Conservation (phyloP, 2,888 invertebrate genomes). For the Pogonocherus hispidulus region DNA sequence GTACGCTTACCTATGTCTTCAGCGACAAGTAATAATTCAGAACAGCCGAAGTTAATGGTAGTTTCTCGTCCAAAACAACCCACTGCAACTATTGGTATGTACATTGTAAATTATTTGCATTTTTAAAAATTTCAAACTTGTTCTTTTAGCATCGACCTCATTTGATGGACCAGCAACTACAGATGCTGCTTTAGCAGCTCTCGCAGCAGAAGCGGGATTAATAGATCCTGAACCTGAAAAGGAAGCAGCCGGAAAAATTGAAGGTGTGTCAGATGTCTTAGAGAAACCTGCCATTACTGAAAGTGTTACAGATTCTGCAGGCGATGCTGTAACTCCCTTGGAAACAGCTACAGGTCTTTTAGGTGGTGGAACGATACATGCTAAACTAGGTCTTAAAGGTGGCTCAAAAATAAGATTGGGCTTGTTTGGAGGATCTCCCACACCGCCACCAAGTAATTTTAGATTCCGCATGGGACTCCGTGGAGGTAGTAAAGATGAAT, state of each 20-base stretch:
- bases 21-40: slow-evolving; percentile 56
- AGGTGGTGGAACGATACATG: slow-evolving; percentile 63
- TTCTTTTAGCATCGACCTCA: slow-evolving; percentile 68
- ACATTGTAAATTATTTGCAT: neutral
- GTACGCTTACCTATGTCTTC: slow-evolving; percentile 65
- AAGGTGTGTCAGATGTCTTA: slow-evolving; percentile 40
- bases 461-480: slow-evolving; percentile 61
- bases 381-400: slow-evolving; percentile 65
- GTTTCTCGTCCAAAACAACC: slow-evolving; percentile 72
- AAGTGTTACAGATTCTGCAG: slow-evolving; percentile 42
- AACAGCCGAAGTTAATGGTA: slow-evolving; percentile 69
- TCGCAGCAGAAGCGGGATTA: slow-evolving; percentile 75
- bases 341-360: slow-evolving; percentile 58
- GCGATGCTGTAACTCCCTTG: slow-evolving; percentile 37
- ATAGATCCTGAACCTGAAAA: slow-evolving; percentile 70
- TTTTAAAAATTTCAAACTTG: slow-evolving; percentile 7
- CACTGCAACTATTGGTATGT: slow-evolving; percentile 70
- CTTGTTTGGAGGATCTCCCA: slow-evolving; percentile 51
- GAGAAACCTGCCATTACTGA: slow-evolving; percentile 42
- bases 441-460: slow-evolving; percentile 51
- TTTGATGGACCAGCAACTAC: slow-evolving; percentile 74
- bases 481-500: slow-evolving; percentile 65
- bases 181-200: slow-evolving; percentile 74
- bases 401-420: slow-evolving; percentile 54
- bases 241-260: slow-evolving; percentile 45